A percentile compares a stretch with the other conserved stretches of the same genome.
Evolutionary conservation across 2,888 invertebrate species (phyloP).

Genomic region (Amphipyra berbera): DNA sequence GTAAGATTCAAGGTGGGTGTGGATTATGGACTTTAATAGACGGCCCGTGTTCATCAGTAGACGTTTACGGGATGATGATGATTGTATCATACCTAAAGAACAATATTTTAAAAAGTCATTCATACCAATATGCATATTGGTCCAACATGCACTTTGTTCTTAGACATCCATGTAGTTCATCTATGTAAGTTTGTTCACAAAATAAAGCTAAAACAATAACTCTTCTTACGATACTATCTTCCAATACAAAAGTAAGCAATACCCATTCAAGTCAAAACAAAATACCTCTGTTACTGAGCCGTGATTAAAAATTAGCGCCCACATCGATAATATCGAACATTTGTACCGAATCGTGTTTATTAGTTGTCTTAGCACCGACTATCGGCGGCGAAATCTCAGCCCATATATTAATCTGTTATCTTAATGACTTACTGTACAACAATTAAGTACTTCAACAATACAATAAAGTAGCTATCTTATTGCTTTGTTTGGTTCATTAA

Average conservation of each 20-base stretch:
- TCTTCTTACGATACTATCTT: not conserved
- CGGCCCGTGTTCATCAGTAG: no score
- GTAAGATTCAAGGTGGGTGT: conserved; percentile 33
- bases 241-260: not conserved
- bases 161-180: no score
- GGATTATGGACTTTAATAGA: not conserved
- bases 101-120: no score
- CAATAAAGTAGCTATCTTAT: conserved; percentile 39
- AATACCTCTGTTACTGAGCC: not conserved
- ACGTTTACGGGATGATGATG: no score
- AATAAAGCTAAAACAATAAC: not conserved
- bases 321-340: conserved; percentile 60
- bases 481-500: conserved; percentile 26
- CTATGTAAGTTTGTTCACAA: no score
- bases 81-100: no score
- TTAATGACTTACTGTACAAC: conserved; percentile 58
- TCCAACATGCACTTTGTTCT: no score
- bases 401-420: conserved; percentile 55
- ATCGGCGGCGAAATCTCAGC: conserved; percentile 60
- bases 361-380: conserved; percentile 46
- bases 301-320: conserved; percentile 59
- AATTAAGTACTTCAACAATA: conserved; percentile 59
- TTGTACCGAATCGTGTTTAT: conserved; percentile 52
- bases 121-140: no score
- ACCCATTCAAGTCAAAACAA: conserved; percentile 10